These are phyloP conservation scores for Phyto melanocephala DNA, from an alignment of 2,888 invertebrate species.

Conservation along the genomic window DNA sequence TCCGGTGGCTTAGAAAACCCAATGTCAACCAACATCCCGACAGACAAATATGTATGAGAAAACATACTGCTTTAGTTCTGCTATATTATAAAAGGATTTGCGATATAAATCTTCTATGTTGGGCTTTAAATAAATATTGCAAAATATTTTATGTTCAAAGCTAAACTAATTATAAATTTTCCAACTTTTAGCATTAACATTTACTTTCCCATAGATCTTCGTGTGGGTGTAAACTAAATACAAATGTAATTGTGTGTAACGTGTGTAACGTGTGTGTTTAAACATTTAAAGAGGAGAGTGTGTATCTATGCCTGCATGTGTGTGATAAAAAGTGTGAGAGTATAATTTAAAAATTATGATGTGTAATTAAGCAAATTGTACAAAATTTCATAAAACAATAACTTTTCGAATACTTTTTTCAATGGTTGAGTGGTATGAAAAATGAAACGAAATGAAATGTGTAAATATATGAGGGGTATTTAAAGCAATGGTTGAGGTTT, in stretches of 20 bases:
- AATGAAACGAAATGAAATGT: background rate
- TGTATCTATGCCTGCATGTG: background rate
- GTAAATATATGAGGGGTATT: background rate
- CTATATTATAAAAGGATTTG: too few relatives aligned
- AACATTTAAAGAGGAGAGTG: background rate
- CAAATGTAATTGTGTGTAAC: background rate
- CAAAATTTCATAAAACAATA: slow-evolving; percentile 45
- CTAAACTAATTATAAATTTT: too few relatives aligned
- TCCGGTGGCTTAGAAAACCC: too few relatives aligned
- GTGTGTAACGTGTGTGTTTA: background rate
- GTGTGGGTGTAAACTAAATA: background rate
- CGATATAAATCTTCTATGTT: too few relatives aligned
- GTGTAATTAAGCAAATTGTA: slow-evolving; percentile 64
- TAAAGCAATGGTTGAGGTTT: background rate
- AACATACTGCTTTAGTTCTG: too few relatives aligned
- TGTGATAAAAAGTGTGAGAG: slow-evolving; percentile 40
- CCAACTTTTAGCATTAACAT: too few relatives aligned
- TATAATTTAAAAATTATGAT: slow-evolving; percentile 60
- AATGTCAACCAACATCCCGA: too few relatives aligned
- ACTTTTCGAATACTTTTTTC: background rate
- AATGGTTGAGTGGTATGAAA: background rate
- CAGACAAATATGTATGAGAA: too few relatives aligned
- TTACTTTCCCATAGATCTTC: background rate
- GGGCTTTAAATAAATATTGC: too few relatives aligned
- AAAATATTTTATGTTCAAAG: too few relatives aligned